A percentile compares a stretch with the other conserved stretches of the same genome.
Conservation (phyloP, 1,140 invertebrate species). For the Chironomus striatipennis region DNA sequence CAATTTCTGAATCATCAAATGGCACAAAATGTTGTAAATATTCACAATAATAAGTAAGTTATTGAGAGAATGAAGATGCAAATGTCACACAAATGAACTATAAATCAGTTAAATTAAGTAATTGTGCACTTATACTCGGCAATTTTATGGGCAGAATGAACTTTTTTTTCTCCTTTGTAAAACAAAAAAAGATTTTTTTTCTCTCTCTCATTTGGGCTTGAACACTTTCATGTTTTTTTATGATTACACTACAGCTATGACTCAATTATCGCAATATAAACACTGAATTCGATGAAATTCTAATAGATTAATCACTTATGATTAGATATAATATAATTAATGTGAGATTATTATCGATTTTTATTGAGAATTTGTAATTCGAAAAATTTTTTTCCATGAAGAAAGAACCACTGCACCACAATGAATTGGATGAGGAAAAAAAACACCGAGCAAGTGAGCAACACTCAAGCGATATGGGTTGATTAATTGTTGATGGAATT, state of each 20-base stretch:
- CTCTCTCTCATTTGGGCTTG: background rate
- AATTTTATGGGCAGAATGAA: background rate
- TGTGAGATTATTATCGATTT: conserved; percentile 9
- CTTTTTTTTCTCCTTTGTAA: background rate
- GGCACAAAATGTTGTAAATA: too few species aligned
- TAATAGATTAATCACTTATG: conserved; percentile 2
- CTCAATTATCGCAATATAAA: background rate
- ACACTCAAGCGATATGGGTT: background rate
- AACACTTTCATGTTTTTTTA: background rate
- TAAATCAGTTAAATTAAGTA: too few species aligned
- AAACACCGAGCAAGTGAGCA: conserved; percentile 6
- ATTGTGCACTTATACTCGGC: background rate
- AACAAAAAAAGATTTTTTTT: too few species aligned
- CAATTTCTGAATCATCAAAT: too few species aligned
- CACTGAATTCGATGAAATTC: background rate
- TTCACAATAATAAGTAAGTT: too few species aligned
- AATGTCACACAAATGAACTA: too few species aligned
- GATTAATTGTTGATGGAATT: background rate
- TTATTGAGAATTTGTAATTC: background rate
- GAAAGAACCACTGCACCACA: conserved; percentile 5
- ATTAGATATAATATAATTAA: conserved; percentile 10
- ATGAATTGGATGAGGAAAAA: background rate
- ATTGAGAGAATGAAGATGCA: too few species aligned
- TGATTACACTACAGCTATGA: background rate
- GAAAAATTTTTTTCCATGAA: background rate